Evolutionary conservation across 2,113 vertebrate species (phyloP).

Genomic region (Caretta caretta): DNA sequence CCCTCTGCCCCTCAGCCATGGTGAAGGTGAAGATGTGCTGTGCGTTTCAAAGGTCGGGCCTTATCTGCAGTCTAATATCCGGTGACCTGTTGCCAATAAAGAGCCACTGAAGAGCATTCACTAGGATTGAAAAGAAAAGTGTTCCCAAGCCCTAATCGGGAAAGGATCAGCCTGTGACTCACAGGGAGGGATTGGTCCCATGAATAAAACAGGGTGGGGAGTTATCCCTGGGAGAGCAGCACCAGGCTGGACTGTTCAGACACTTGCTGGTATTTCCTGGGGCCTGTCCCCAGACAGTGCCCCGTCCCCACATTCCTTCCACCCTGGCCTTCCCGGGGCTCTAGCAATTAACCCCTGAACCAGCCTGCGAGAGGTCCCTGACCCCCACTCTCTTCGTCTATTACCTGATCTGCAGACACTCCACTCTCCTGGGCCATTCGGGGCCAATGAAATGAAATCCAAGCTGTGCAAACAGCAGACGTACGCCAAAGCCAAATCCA

Average conservation of each 20-base stretch:
- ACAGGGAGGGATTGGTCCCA: background rate
- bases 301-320: background rate
- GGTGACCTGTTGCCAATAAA: background rate
- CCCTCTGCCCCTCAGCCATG: background rate
- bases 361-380: rapidly evolving
- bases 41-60: background rate
- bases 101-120: background rate
- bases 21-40: background rate
- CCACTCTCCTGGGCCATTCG: background rate
- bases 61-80: background rate
- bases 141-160: background rate
- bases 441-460: too few species aligned
- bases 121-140: background rate
- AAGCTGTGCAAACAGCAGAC: background rate
- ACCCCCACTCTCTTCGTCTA: background rate
- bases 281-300: too few species aligned
- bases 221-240: background rate
- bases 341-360: background rate
- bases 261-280: background rate
- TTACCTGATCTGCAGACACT: background rate
- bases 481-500: too few species aligned
- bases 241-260: background rate
- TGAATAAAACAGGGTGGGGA: background rate
- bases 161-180: background rate
- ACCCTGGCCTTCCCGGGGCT: background rate